Percentiles rank a stretch among this genome's conserved stretches.
Conservation (phyloP, 2,797 vertebrate genomes). For the Glyptemys insculpta region DNA sequence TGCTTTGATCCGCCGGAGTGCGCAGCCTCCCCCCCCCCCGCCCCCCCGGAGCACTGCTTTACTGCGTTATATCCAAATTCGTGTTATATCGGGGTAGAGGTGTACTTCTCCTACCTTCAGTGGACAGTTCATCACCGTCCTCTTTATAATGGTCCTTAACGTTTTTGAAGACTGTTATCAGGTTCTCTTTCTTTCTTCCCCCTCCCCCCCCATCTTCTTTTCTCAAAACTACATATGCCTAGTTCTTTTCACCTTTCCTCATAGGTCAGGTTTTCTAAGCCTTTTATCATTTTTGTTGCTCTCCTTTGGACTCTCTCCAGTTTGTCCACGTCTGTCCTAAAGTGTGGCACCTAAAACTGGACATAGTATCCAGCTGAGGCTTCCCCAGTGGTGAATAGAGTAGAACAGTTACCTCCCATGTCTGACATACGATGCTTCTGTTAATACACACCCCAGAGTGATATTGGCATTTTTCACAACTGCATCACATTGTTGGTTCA, state of each 20-base stretch:
- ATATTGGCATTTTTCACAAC: background rate
- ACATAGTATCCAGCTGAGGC: background rate
- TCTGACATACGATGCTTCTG: background rate
- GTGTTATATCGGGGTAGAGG: too few species aligned
- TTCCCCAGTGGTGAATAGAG: background rate
- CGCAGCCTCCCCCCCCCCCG: too few species aligned
- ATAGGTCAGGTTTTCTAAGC: too few species aligned
- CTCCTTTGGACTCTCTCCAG: background rate
- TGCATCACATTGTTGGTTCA: background rate
- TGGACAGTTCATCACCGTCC: background rate
- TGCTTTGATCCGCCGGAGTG: too few species aligned
- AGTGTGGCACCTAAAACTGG: background rate
- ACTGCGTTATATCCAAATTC: too few species aligned
- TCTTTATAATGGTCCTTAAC: background rate
- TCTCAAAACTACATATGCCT: background rate
- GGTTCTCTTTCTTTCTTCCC: fast-evolving
- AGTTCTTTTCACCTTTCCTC: background rate
- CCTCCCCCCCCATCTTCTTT: background rate
- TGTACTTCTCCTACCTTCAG: background rate
- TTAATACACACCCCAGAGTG: background rate
- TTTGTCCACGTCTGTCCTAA: background rate
- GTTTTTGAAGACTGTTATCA: background rate
- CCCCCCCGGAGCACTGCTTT: too few species aligned
- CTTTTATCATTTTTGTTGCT: background rate
- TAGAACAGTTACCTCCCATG: background rate